phyloP scores from a whole-genome alignment of 2,113 vertebrate species.

The Heterochromis multidens region DNA sequence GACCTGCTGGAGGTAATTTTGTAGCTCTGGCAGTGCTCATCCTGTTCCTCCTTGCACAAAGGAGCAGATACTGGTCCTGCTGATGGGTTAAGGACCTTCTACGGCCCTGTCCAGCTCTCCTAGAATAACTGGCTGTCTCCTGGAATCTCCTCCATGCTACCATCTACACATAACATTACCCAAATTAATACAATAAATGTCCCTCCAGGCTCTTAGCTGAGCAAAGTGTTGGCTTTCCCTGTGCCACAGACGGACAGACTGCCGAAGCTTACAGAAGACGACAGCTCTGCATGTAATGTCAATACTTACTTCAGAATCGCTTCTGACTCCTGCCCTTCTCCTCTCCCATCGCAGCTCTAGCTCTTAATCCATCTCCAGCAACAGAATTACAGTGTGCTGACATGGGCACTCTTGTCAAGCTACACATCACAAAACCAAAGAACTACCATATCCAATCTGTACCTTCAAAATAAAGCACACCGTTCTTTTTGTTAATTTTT shows the following conservation, averaged over 20 bases:
- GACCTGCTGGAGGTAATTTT: too few relatives aligned
- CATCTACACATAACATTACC: background rate
- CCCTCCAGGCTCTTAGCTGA: background rate
- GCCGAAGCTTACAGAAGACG: background rate
- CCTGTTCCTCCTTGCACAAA: too few relatives aligned
- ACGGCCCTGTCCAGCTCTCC: too few relatives aligned
- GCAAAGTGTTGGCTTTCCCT: background rate
- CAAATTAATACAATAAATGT: background rate
- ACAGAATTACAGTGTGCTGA: background rate
- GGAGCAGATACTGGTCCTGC: too few relatives aligned
- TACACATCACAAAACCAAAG: background rate
- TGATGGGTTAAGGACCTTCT: too few relatives aligned
- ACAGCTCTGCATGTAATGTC: background rate
- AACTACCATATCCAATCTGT: background rate
- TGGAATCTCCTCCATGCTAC: too few relatives aligned
- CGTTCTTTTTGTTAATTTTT: background rate
- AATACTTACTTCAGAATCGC: constrained; percentile 42
- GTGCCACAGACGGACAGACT: constrained; percentile 6
- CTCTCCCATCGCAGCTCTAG: rapidly evolving
- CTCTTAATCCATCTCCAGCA: too few relatives aligned
- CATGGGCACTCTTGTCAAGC: background rate
- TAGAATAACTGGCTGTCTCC: too few relatives aligned
- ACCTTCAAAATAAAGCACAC: background rate
- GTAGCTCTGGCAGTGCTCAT: too few relatives aligned
- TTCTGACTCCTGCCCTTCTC: background rate